Percentiles rank a stretch among this genome's conserved stretches.
Evolutionary conservation across 2,113 vertebrate species (phyloP).

Genomic region (Heptranchias perlo): DNA sequence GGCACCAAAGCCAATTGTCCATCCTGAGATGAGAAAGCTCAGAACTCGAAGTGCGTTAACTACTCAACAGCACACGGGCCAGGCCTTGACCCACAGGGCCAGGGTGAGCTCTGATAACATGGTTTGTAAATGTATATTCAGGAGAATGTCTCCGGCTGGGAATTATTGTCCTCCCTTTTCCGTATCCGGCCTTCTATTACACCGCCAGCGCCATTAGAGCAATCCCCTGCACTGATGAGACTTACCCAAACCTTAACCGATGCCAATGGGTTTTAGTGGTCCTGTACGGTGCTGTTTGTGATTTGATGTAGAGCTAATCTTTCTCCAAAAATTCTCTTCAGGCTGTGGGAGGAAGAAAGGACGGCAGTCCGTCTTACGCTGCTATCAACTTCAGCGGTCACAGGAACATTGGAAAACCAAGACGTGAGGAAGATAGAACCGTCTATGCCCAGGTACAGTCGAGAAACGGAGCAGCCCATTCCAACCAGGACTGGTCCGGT

Average conservation of each 20-base stretch:
- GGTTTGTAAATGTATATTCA: not conserved
- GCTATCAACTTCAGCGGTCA: not conserved
- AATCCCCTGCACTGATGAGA: not conserved
- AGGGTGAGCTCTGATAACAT: not conserved
- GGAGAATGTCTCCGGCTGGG: not conserved
- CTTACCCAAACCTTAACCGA: no score
- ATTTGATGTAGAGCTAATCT: not conserved
- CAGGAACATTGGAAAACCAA: not conserved
- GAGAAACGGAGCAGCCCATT: not conserved
- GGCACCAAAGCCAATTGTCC: not conserved
- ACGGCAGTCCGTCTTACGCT: not conserved
- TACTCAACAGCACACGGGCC: not conserved
- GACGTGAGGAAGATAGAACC: not conserved
- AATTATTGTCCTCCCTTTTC: not conserved
- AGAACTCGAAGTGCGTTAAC: not conserved
- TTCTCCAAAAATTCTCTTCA: not conserved
- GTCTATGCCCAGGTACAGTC: not conserved
- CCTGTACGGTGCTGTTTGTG: not conserved
- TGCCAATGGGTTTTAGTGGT: not conserved
- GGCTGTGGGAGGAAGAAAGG: not conserved
- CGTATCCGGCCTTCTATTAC: not conserved
- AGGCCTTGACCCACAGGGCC: not conserved
- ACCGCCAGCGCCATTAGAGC: not conserved
- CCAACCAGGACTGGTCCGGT: not conserved
- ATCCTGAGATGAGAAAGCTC: not conserved